phyloP scores from a whole-genome alignment of 2,797 vertebrate genomes.

The Gambusia yucatana region DNA sequence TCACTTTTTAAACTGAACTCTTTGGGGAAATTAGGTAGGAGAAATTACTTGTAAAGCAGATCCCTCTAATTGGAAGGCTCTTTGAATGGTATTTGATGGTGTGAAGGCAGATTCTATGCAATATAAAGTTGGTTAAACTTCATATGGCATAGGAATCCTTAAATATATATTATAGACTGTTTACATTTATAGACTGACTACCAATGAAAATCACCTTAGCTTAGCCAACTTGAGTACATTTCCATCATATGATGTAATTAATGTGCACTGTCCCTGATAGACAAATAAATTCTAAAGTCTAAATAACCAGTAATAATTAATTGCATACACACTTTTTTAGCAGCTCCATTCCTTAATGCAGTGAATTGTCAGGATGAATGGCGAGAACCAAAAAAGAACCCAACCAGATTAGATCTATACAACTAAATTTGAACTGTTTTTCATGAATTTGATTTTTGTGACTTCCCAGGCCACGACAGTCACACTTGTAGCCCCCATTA shows the following conservation, averaged over 20 bases:
- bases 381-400: neutral
- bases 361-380: neutral
- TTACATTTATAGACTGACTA: neutral
- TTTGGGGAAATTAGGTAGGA: conserved; percentile 72
- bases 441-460: neutral
- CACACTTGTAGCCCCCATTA: neutral
- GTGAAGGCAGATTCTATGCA: conserved; percentile 48
- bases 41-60: conserved; percentile 72
- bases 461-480: neutral
- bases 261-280: neutral
- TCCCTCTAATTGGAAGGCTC: conserved; percentile 55
- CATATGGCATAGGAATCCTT: conserved; percentile 18
- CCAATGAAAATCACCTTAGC: neutral
- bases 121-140: conserved; percentile 12
- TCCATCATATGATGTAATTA: neutral
- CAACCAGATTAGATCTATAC: neutral
- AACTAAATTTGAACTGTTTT: neutral
- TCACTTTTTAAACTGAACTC: conserved; percentile 74
- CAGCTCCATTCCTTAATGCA: neutral
- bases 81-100: conserved; percentile 51
- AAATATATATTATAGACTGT: conserved; percentile 15
- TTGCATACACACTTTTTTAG: neutral
- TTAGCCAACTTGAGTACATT: neutral
- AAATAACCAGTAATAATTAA: neutral
- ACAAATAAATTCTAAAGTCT: neutral